Percentiles rank a stretch among this genome's conserved stretches.
Evolutionary conservation across 2,797 vertebrate species (phyloP).

Genomic region (Amazona finschi): DNA sequence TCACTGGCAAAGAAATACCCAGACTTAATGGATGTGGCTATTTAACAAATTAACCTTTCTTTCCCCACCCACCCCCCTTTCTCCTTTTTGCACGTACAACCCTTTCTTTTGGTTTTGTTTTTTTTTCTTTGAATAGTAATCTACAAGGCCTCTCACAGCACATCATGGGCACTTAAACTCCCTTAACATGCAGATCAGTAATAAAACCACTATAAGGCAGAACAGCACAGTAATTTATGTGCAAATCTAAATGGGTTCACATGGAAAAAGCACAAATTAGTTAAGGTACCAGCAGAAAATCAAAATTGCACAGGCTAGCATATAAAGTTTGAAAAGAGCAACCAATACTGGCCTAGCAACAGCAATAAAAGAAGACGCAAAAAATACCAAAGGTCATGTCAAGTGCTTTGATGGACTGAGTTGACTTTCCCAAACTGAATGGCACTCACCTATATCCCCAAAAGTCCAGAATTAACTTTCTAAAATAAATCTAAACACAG

Average conservation of each 20-base stretch:
- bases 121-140: too few species aligned
- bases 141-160: neutral
- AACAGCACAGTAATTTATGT: neutral
- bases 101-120: neutral
- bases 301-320: neutral
- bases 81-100: neutral
- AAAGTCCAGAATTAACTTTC: neutral
- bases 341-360: neutral
- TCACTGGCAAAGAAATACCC: neutral
- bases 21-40: neutral
- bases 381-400: neutral
- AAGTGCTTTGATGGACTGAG: neutral
- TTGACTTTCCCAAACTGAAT: neutral
- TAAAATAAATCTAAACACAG: neutral
- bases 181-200: neutral
- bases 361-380: neutral
- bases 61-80: rapidly evolving
- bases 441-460: neutral
- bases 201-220: neutral
- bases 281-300: neutral
- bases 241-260: neutral
- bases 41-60: neutral
- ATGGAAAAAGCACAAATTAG: neutral
- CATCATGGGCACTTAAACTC: neutral
- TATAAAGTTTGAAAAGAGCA: neutral